Conservation (phyloP, 2,888 invertebrate species). For the Polyommatus icarus region DNA sequence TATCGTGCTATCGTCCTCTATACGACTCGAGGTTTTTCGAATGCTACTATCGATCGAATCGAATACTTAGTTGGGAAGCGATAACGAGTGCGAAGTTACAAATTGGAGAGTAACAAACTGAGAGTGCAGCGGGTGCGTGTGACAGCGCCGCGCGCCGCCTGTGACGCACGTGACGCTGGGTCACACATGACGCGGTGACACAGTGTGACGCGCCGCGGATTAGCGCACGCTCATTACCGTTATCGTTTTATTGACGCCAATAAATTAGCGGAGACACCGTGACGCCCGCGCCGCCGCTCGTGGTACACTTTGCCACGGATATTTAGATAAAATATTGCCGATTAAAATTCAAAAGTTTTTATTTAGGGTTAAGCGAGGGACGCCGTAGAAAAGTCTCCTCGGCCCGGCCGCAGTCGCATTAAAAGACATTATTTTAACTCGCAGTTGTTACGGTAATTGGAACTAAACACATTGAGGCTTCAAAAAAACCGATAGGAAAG, state of each 20-base stretch:
- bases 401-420: not conserved
- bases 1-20: not conserved
- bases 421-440: not conserved
- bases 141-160: constrained; percentile 6
- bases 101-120: constrained; percentile 1
- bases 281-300: not conserved
- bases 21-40: not conserved
- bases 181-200: not conserved
- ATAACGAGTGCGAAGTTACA: not conserved
- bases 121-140: not conserved
- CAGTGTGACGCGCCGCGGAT: constrained; percentile 9
- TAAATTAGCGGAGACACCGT: constrained; percentile 18
- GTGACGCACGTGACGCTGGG: constrained; percentile 11
- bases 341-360: constrained; percentile 4
- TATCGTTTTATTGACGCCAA: constrained; percentile 20
- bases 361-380: not conserved
- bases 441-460: not conserved
- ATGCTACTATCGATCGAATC: not conserved
- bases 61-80: not conserved
- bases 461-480: too few relatives aligned
- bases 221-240: constrained; percentile 14
- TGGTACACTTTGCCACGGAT: not conserved
- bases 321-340: not conserved
- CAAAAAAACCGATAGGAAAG: too few relatives aligned
- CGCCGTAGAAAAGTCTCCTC: constrained; percentile 17